Evolutionary conservation across 2,113 vertebrate species (phyloP).

Genomic region (Aramus guarauna): DNA sequence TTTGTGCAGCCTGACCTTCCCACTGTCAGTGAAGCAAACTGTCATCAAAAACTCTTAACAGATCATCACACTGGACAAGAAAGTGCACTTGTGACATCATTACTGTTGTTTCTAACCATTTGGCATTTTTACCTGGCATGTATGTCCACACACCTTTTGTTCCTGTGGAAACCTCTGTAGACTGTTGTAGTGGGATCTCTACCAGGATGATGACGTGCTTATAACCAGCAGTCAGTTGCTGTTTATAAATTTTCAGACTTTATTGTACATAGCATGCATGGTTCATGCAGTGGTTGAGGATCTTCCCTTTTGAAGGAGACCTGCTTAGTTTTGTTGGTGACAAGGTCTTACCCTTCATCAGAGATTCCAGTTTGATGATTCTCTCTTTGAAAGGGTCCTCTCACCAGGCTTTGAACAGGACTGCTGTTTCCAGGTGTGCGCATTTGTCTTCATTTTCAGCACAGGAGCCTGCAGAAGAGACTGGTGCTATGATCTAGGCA

Average conservation of each 20-base stretch:
- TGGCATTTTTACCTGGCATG: neutral
- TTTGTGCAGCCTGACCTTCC: neutral
- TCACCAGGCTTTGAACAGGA: neutral
- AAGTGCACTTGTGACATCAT: neutral
- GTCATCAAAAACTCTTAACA: neutral
- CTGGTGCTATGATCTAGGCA: neutral
- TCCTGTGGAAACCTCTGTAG: accelerated
- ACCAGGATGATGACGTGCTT: neutral
- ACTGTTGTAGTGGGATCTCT: neutral
- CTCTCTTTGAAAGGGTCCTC: neutral
- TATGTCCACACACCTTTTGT: neutral
- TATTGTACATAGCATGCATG: accelerated
- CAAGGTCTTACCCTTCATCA: neutral
- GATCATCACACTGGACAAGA: neutral
- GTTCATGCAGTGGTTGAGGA: neutral
- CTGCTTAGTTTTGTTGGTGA: neutral
- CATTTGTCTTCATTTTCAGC: neutral
- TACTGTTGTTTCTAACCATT: neutral
- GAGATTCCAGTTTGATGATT: neutral
- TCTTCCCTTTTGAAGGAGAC: neutral
- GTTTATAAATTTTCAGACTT: neutral
- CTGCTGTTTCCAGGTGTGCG: neutral
- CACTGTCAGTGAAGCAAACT: neutral
- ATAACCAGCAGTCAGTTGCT: neutral
- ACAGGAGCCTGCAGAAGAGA: neutral